Conservation (phyloP, 1,140 invertebrate species). For the Schlechtendalia chinensis region DNA sequence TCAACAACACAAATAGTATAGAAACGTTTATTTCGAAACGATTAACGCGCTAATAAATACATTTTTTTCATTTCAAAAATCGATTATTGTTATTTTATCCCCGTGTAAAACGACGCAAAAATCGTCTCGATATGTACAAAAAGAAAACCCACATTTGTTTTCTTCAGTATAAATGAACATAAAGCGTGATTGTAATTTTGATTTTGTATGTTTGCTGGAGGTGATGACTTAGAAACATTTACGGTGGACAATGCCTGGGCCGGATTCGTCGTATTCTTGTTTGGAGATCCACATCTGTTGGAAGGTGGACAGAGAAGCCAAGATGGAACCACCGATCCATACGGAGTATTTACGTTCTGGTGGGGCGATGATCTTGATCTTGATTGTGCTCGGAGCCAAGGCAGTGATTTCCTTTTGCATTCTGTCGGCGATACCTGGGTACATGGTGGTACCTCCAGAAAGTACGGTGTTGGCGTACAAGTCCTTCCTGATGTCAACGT, state of each 20-base stretch:
- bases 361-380: conserved; percentile 93
- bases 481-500: conserved; percentile 81
- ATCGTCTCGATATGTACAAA: conserved; percentile 49
- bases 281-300: conserved; percentile 89
- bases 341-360: conserved; percentile 91
- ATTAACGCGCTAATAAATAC: conserved; percentile 48
- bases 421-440: conserved; percentile 75
- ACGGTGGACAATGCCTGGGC: conserved; percentile 87
- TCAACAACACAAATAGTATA: conserved; percentile 31
- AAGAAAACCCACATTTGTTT: conserved; percentile 38
- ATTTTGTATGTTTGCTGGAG: conserved; percentile 27
- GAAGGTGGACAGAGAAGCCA: conserved; percentile 80
- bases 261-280: conserved; percentile 90
- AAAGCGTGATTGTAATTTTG: conserved; percentile 50
- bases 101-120: conserved; percentile 49
- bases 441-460: conserved; percentile 74
- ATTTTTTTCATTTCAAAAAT: conserved; percentile 47
- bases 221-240: conserved; percentile 81
- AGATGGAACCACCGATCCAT: conserved; percentile 85
- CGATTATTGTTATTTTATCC: conserved; percentile 43
- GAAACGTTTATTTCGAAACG: conserved; percentile 50
- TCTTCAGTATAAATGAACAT: conserved; percentile 49
- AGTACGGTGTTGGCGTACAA: conserved; percentile 72
- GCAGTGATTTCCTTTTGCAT: conserved; percentile 83
- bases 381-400: conserved; percentile 76